Percentiles rank a stretch among this genome's conserved stretches.
Evolutionary conservation across 30 jellyfish, hydroid and myxozoan genomes (phyloP).

Genomic region (Catostylus mosaicus): DNA sequence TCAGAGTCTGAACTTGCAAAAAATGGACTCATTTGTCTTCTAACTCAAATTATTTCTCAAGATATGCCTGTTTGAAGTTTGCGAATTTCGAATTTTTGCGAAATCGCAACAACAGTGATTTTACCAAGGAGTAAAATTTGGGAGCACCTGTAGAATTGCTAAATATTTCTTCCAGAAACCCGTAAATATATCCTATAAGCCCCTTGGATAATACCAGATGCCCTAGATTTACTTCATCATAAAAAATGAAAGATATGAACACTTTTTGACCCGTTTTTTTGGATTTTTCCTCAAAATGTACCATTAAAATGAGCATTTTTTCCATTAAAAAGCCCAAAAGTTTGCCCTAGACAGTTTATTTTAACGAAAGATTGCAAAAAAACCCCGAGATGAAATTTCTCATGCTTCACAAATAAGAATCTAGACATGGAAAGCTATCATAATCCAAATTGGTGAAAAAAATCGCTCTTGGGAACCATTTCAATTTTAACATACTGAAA

Average conservation of each 20-base stretch:
- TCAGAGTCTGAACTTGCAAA: not conserved
- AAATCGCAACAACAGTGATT: not conserved
- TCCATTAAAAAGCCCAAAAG: no score
- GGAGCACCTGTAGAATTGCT: not conserved
- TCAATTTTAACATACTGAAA: not conserved
- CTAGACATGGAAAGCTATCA: not conserved
- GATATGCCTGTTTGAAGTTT: conserved; percentile 3
- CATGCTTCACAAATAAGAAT: not conserved
- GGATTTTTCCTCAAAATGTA: not conserved
- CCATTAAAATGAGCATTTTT: not conserved
- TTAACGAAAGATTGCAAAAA: not conserved
- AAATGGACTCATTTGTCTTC: conserved; percentile 26
- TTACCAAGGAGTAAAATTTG: not conserved
- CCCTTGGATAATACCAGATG: not conserved
- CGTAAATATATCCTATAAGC: not conserved
- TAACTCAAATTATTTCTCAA: not conserved
- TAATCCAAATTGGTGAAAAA: not conserved
- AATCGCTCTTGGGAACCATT: not conserved
- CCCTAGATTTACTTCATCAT: not conserved
- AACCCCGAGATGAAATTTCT: conserved; percentile 13
- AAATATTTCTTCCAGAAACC: not conserved
- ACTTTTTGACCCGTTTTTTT: not conserved
- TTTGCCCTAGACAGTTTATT: not conserved
- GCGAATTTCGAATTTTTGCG: not conserved
- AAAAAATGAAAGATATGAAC: not conserved